Base-by-base conservation (phyloP, 2,888 invertebrate genomes). In the Junonia oenone region DNA sequence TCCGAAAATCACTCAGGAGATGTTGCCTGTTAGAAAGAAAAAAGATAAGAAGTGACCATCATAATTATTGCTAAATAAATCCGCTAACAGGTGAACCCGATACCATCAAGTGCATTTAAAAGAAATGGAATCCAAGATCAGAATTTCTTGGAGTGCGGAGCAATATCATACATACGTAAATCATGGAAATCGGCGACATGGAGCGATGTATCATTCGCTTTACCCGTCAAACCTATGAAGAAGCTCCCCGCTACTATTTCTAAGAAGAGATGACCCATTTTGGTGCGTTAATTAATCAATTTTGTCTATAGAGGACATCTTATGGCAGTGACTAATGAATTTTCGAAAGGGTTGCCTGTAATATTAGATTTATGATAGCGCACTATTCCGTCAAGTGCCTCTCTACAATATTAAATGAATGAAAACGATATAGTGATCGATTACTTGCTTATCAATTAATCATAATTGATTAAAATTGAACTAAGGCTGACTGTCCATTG, bases 81-180 rank as follows among this genome's bases (percentile, higher is more conserved):
- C 63, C 51, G 38, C 50, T 56, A 49, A 57, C 87, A 89, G 88
- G 85, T 85, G 48, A 69, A 71, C 55, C 73, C 71, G 43, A 68
- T 90, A 61, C 87, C 89, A 55, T 79, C 84, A 46, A 81, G 85
- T 64, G 85, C 86, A 35, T 63, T 89, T 63, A 89, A 79, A 65
- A 71, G 88, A 58, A 86, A 89, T 56, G 89, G 89, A 64, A 60
- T 89, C 53, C 89, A 89, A 76, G 89, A 90, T 68, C 83, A 83
- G 66, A 72, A 78, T 60, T 80, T 75, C 63, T 61, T 73, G 58
- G 83, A 87, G 53, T 75, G 80, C 53, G 87, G 89, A 58, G 85
- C 81, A 58, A 71, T 88, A 64, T 73, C 83, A 22, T 68, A 87
- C 63, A 81, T 90, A 59, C 76, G 84, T 67, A 82, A 88, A 67